Conservation (phyloP, 2,113 vertebrate genomes). For the Arizona elegans region DNA sequence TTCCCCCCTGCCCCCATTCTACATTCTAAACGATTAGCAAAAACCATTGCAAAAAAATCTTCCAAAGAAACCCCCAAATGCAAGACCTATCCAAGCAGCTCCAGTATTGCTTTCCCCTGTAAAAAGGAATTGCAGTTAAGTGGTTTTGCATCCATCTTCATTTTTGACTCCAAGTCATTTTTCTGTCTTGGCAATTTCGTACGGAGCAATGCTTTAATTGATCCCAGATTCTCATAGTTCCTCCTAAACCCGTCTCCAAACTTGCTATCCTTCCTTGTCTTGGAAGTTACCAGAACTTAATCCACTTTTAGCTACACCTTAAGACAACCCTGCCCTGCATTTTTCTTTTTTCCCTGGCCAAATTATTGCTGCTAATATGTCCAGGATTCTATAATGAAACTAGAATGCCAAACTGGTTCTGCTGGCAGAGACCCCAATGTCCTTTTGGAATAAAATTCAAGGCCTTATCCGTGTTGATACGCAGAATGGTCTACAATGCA, state of each 20-base stretch:
- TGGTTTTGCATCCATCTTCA: neutral
- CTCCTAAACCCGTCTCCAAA: neutral
- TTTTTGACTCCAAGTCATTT: neutral
- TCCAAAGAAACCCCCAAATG: neutral
- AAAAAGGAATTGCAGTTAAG: neutral
- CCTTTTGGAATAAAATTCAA: neutral
- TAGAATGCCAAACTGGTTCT: neutral
- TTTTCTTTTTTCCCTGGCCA: neutral
- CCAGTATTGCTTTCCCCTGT: neutral
- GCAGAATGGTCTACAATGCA: neutral
- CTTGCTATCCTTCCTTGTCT: neutral
- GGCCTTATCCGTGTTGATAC: neutral
- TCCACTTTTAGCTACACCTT: neutral
- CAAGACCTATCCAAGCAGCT: neutral
- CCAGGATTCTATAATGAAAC: neutral
- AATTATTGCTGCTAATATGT: neutral
- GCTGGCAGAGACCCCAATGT: neutral
- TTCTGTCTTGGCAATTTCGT: neutral
- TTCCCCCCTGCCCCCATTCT: neutral
- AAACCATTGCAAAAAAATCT: neutral
- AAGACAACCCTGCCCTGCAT: neutral
- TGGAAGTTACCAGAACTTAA: neutral
- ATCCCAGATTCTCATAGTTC: neutral
- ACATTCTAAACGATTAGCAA: neutral
- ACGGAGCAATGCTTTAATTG: neutral